Percentiles rank a stretch among this genome's conserved stretches.
phyloP scores from a whole-genome alignment of 1,140 invertebrate genomes.

The Bursaphelenchus mucronatus region DNA sequence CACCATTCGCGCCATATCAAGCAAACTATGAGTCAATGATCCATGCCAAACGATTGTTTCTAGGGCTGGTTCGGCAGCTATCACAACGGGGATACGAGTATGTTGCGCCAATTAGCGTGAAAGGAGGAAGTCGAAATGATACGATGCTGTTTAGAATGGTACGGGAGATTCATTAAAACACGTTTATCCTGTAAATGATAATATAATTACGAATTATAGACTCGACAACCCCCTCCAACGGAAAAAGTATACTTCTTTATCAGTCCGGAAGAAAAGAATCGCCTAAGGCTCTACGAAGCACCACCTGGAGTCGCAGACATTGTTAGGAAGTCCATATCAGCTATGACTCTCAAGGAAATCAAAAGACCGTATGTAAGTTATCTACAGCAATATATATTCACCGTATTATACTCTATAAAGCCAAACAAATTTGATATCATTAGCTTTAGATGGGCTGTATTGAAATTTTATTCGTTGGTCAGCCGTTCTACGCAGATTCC shows the following conservation, averaged over 20 bases:
- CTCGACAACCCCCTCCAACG: background rate
- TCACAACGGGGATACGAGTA: slow-evolving; percentile 1
- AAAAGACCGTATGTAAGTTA: slow-evolving; percentile 10
- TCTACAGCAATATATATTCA: background rate
- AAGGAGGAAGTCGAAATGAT: slow-evolving; percentile 8
- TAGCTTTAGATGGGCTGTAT: slow-evolving; percentile 9
- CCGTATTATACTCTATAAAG: too few relatives aligned
- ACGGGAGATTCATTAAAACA: background rate
- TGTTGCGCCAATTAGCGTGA: background rate
- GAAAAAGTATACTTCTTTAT: slow-evolving; percentile 11
- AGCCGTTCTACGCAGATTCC: slow-evolving; percentile 2
- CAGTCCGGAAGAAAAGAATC: slow-evolving; percentile 7
- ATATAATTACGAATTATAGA: background rate
- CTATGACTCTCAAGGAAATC: background rate
- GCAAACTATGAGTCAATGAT: background rate
- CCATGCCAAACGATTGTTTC: slow-evolving; percentile 8
- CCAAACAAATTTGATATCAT: too few relatives aligned
- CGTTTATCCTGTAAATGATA: background rate
- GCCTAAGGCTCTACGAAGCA: slow-evolving; percentile 8
- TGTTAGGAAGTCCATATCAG: background rate
- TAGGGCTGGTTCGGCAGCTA: slow-evolving; percentile 11
- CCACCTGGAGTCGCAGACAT: background rate
- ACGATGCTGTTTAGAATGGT: slow-evolving; percentile 10
- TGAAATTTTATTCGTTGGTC: slow-evolving; percentile 1
- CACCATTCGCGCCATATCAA: background rate